Base-by-base conservation (phyloP, 2,888 invertebrate species). In the Trichogramma dendrolimi region DNA sequence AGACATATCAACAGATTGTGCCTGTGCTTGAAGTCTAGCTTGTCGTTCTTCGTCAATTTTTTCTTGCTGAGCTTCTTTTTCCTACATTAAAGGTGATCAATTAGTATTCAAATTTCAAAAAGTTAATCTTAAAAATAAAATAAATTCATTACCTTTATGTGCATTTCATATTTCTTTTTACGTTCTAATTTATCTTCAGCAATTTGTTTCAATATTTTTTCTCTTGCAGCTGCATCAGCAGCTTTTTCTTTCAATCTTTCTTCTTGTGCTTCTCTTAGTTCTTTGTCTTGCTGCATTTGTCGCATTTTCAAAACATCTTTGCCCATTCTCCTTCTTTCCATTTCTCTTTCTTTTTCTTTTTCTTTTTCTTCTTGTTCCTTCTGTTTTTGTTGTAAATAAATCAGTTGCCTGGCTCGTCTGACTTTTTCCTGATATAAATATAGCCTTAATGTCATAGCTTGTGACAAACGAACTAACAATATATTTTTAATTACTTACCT, bases 141-240 rank as follows among this genome's bases (percentile, higher is more conserved):
- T 40, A 43, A 7, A 59, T 46, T 27, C 46, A 54, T 51, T 50
- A 77, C 76, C 71, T 76, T 73, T 10, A 70, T 41, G 10, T 69
- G 70, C 27, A 69, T 57, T 64, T 75, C 73, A 60, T 48, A 52
- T 51, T 75, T 81, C 27, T 83, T 79, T 43, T 84, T 83, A 8
- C 89, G 76, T 73, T 90, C 90, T 0, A 87, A 87, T 72, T 91
- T 86, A 79, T 95, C 95, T 74, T 89, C 89, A 1, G 90, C 92
- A 64, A 95, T 94, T 78, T 94, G 92, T 59, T 89, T 88, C 63
- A 88, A 80, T 14, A 95, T 88, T 57, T 89, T 85, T 68, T 94
- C 90, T 7, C 90, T 82, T 0, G 90, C 91, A 7, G 86, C 82
- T 67, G 87, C 84, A 70, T 91, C 90, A 67, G 89, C 91, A 67